These are phyloP conservation scores for Serilophus lunatus DNA, from an alignment of 2,113 vertebrate genomes.

Conservation along the genomic window DNA sequence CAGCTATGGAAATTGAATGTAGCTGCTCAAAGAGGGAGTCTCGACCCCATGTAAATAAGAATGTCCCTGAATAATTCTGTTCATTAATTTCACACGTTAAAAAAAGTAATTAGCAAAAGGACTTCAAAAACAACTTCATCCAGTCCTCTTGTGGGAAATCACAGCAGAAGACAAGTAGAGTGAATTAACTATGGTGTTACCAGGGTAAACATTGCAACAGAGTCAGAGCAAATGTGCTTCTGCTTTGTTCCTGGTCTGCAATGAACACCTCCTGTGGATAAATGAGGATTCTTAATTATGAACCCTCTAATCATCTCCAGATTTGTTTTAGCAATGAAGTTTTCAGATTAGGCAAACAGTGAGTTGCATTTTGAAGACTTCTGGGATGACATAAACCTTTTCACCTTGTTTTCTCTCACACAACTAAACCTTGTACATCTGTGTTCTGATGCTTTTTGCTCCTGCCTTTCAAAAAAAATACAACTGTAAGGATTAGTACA, in stretches of 20 bases:
- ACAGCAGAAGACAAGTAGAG: neutral
- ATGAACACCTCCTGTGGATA: neutral
- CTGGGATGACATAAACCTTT: neutral
- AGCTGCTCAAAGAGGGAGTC: neutral
- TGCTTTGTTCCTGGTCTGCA: neutral
- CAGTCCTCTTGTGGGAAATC: neutral
- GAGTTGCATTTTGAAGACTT: neutral
- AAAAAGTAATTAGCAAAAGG: neutral
- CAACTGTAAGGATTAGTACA: neutral
- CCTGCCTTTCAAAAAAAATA: neutral
- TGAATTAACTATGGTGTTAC: neutral
- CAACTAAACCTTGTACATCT: fast-evolving
- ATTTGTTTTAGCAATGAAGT: neutral
- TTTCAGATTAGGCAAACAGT: neutral
- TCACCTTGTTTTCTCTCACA: neutral
- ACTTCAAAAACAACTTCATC: neutral
- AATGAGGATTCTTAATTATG: neutral
- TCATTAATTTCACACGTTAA: neutral
- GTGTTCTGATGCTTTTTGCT: neutral
- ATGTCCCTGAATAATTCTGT: neutral
- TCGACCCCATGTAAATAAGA: neutral
- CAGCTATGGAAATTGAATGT: neutral
- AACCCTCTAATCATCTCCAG: neutral
- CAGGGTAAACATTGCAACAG: neutral
- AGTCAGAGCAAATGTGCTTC: neutral